Evolutionary conservation across 1,140 invertebrate species (phyloP), one percentile per base, ranked within the genome.

Genomic region (Pseudomyrmex flavicornis): DNA sequence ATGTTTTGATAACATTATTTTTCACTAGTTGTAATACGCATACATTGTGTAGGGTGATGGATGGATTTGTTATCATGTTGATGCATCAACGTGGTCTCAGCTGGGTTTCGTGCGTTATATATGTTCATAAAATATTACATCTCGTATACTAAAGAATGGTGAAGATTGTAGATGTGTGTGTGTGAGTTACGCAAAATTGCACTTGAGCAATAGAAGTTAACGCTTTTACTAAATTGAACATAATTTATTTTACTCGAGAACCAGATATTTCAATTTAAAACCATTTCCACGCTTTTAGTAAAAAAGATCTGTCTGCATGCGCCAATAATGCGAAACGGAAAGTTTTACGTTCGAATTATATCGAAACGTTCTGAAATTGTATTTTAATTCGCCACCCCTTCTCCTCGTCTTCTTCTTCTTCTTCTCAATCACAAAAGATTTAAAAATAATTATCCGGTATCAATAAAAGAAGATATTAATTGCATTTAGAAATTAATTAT

Each of bases 41-140:
- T 15, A 54, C 4, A 44, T 56, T 46, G 46, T n/a, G 5, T 9
- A 48, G 48, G 7, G 15, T 17, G 44, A 70, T 26, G 44, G 20
- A 22, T 59, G n/a, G 48, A 59, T 48, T 20, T 59, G 44, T 70
- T 59, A 75, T 65, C 13, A 17, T 50, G 7, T 1, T 79, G 12
- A 48, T 17, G 44, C n/a, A 35, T 70, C 15, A 15, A 69, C 9
- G 69, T 58, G 17, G 2, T 68, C 13, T 68, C 50, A 77, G 17
- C 35, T 48, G 15, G 35, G 4, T 62, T 74, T 62, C 22, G 17
- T 62, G 5, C 35, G 35, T 35, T 35, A 35, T 35, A 35, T 35
- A 35, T 5, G 35, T 35, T 35, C 35, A 35, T 35, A 35, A 35
- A 35, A 35, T 4, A n/a, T 58, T 70, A 46, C 26, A 17, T 52